Conservation (phyloP, 2,888 invertebrate genomes). For the Latrodectus hesperus region DNA sequence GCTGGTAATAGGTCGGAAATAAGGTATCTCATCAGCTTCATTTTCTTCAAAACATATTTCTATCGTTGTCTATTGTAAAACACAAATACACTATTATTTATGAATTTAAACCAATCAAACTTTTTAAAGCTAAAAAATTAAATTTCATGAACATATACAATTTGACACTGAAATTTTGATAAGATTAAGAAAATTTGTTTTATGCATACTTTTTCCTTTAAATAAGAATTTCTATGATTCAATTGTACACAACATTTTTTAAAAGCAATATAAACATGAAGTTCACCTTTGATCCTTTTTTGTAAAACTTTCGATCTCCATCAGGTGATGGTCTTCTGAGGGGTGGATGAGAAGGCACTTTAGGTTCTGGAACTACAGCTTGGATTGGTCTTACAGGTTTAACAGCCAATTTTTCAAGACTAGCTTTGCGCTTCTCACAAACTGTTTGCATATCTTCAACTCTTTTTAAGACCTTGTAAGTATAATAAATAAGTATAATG, state of each 20-base stretch:
- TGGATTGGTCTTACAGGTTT: constrained; percentile 80
- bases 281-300: constrained; percentile 69
- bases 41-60: constrained; percentile 67
- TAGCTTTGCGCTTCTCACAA: constrained; percentile 85
- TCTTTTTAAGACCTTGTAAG: constrained; percentile 92
- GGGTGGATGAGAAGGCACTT: constrained; percentile 70
- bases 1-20: constrained; percentile 58
- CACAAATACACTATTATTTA: neutral
- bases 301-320: constrained; percentile 64
- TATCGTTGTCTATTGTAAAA: constrained; percentile 51
- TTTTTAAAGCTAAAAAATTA: neutral
- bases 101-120: neutral
- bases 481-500: no score
- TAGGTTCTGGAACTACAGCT: constrained; percentile 85
- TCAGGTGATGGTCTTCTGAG: constrained; percentile 72
- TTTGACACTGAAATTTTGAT: no score
- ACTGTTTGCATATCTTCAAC: constrained; percentile 95
- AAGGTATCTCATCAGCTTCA: constrained; percentile 40
- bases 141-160: neutral
- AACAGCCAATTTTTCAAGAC: constrained; percentile 73
- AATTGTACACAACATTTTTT: no score
- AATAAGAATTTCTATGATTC: no score
- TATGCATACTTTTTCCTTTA: no score
- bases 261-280: no score
- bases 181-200: no score